Conservation (phyloP, 2,113 vertebrate species). For the Peromyscus maniculatus region DNA sequence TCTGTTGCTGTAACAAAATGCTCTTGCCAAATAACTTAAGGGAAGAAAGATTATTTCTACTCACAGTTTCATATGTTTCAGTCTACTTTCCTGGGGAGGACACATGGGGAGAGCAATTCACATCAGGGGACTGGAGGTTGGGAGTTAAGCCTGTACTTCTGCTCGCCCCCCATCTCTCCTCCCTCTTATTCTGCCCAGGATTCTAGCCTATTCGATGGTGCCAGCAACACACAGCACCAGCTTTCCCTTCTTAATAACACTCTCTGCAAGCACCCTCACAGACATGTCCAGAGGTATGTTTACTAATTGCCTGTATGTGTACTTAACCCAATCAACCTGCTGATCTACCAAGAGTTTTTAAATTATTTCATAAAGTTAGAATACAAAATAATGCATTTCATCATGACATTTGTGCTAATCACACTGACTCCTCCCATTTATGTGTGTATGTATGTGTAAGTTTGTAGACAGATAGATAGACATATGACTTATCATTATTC, state of each 20-base stretch:
- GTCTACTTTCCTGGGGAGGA: not conserved
- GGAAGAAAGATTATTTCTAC: not conserved
- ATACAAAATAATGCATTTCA: not conserved
- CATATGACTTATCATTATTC: not conserved
- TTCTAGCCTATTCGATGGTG: not conserved
- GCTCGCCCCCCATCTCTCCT: not conserved
- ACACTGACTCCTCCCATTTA: not conserved
- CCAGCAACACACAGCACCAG: not conserved
- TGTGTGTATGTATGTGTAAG: not conserved
- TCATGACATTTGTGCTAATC: not conserved
- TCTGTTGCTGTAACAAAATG: not conserved
- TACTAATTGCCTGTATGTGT: not conserved
- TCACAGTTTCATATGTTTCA: not conserved
- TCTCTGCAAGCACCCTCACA: not conserved
- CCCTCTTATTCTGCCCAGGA: not conserved
- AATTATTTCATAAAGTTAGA: not conserved
- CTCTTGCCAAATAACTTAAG: not conserved
- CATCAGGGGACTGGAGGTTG: too few relatives aligned
- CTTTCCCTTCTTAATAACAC: not conserved
- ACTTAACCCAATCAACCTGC: not conserved
- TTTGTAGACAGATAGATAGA: not conserved
- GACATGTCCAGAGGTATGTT: not conserved
- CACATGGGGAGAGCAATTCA: too few relatives aligned
- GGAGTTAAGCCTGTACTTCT: not conserved
- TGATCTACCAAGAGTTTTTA: too few relatives aligned